Evolutionary conservation across 2,797 vertebrate species (phyloP).

Genomic region (Carapus acus): DNA sequence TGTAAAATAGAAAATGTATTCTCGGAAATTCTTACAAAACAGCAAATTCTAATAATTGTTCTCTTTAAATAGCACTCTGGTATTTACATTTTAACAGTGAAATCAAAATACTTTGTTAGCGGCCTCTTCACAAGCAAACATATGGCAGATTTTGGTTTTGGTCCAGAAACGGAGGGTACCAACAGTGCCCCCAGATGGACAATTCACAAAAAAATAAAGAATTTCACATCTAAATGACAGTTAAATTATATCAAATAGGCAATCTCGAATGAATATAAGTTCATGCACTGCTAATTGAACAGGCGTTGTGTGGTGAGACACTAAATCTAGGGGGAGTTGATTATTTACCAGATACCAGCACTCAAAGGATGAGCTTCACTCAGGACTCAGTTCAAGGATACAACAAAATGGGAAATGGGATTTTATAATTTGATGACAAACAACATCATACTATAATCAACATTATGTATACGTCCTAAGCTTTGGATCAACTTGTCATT

Average conservation of each 20-base stretch:
- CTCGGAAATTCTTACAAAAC: conserved; percentile 95
- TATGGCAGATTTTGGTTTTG: conserved; percentile 76
- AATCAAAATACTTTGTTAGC: conserved; percentile 91
- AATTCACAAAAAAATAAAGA: conserved; percentile 57
- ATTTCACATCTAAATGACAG: too few relatives aligned
- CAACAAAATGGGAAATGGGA: conserved; percentile 11
- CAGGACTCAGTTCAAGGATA: conserved; percentile 25
- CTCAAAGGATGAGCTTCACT: conserved; percentile 35
- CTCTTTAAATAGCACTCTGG: conserved; percentile 95
- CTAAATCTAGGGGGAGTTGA: conserved; percentile 3
- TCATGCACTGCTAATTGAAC: conserved; percentile 39
- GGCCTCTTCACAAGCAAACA: conserved; percentile 72
- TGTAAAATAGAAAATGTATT: conserved; percentile 99
- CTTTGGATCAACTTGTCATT: conserved; percentile 2
- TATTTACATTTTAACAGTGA: conserved; percentile 98
- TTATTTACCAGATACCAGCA: conserved; percentile 60
- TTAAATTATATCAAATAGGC: conserved; percentile 57
- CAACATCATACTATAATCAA: too few relatives aligned
- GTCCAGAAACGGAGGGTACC: conserved; percentile 51
- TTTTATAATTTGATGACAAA: too few relatives aligned
- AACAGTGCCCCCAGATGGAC: conserved; percentile 44
- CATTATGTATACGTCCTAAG: too few relatives aligned
- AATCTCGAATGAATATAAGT: conserved; percentile 64
- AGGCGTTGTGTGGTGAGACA: conserved; percentile 39
- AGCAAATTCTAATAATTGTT: conserved; percentile 74